These are phyloP conservation scores for Drosophila repleta DNA, from an alignment of 1,140 invertebrate genomes.

Conservation along the genomic window DNA sequence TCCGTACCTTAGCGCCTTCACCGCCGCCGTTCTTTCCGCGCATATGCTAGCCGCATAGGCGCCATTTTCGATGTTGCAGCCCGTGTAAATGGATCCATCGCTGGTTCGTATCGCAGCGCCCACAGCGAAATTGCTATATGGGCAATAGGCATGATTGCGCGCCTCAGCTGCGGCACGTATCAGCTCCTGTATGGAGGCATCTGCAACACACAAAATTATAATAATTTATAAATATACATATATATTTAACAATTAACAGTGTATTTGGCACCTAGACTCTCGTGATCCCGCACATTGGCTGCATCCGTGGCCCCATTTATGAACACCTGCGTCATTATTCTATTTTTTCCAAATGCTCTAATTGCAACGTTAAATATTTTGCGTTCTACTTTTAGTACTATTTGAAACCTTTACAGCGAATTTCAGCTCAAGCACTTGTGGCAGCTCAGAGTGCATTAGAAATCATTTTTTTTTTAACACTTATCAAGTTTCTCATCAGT, in stretches of 20 bases:
- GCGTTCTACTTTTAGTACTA: constrained; percentile 23
- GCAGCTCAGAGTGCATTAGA: neutral
- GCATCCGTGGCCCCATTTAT: constrained; percentile 69
- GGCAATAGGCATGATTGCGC: constrained; percentile 91
- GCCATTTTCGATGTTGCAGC: constrained; percentile 96
- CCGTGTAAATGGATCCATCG: constrained; percentile 88
- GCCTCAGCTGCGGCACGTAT: constrained; percentile 87
- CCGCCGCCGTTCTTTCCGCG: constrained; percentile 94
- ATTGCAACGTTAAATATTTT: constrained; percentile 22
- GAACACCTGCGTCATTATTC: constrained; percentile 64
- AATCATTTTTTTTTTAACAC: neutral
- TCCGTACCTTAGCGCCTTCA: constrained; percentile 89
- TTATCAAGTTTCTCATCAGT: neutral
- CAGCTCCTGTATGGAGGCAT: constrained; percentile 86
- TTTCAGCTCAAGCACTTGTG: neutral
- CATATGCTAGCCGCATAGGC: constrained; percentile 92
- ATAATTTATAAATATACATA: neutral
- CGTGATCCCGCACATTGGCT: constrained; percentile 54
- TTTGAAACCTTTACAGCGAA: constrained; percentile 1
- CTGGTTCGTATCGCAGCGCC: constrained; percentile 92
- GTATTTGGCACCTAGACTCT: constrained; percentile 56
- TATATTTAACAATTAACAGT: neutral
- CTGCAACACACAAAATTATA: constrained; percentile 79
- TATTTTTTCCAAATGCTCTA: constrained; percentile 17
- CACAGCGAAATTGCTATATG: constrained; percentile 94